phyloP scores from a whole-genome alignment of 2,888 invertebrate species.

The Pseudolycoriella hygida region DNA sequence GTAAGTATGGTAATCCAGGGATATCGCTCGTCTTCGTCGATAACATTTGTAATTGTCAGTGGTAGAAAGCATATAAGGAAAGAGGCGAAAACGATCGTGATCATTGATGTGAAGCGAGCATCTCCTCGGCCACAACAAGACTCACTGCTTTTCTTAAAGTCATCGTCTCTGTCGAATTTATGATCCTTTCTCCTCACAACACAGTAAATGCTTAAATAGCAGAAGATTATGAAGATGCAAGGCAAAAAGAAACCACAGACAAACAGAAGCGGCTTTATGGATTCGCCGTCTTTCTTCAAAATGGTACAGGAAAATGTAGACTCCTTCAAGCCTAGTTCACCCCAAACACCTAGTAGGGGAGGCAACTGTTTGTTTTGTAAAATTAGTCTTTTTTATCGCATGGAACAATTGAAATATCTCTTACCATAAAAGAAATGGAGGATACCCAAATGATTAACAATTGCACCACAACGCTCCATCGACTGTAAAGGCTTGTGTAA shows the following conservation, averaged over 20 bases:
- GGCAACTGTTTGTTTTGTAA: conserved; percentile 51
- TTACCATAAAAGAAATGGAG: conserved; percentile 53
- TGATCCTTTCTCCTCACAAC: conserved; percentile 54
- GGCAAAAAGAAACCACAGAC: conserved; percentile 69
- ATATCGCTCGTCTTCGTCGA: conserved; percentile 55
- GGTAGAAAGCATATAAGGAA: conserved; percentile 78
- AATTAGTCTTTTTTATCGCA: no score
- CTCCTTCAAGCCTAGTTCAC: conserved; percentile 62
- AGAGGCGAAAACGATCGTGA: conserved; percentile 74
- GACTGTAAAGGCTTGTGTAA: conserved; percentile 62
- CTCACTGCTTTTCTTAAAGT: neutral
- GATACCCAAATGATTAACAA: conserved; percentile 66
- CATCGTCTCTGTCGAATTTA: conserved; percentile 32
- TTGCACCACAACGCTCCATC: conserved; percentile 55
- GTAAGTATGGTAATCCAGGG: conserved; percentile 68
- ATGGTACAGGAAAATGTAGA: conserved; percentile 82
- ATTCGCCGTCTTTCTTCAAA: conserved; percentile 52
- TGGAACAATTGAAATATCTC: no score
- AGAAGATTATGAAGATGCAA: conserved; percentile 65
- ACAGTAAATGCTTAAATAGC: conserved; percentile 74
- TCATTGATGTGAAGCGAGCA: conserved; percentile 61
- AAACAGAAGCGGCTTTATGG: conserved; percentile 72
- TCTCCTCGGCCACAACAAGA: conserved; percentile 43
- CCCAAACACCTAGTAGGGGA: conserved; percentile 68
- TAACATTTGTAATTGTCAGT: conserved; percentile 72